Conservation (phyloP, 2,888 invertebrate species). For the Panzeria rudis region DNA sequence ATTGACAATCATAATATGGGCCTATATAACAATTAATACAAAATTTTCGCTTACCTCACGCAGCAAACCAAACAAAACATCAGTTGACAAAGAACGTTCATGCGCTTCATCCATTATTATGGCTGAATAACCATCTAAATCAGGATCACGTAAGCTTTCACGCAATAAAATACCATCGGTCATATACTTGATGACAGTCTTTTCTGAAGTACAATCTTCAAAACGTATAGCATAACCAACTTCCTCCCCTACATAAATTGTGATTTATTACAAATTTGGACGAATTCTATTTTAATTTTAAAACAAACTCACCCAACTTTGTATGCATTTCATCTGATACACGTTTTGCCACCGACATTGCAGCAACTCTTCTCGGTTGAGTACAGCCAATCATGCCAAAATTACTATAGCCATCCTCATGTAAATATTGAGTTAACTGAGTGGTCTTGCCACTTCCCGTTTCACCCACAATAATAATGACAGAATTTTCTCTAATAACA, state of each 20-base stretch:
- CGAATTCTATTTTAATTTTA: background rate
- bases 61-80: slow-evolving; percentile 97
- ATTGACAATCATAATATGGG: too few species aligned
- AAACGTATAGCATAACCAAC: slow-evolving; percentile 99
- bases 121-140: slow-evolving; percentile 98
- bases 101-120: slow-evolving; percentile 99
- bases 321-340: slow-evolving; percentile 99
- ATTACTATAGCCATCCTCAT: slow-evolving; percentile 97
- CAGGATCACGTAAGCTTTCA: slow-evolving; percentile 97
- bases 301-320: slow-evolving; percentile 86
- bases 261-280: background rate
- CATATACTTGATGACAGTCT: slow-evolving; percentile 98
- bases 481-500: slow-evolving; percentile 95
- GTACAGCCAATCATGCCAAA: slow-evolving; percentile 99
- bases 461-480: slow-evolving; percentile 95
- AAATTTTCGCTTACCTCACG: slow-evolving; percentile 89
- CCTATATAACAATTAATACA: background rate
- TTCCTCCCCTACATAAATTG: slow-evolving; percentile 88
- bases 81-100: slow-evolving; percentile 98
- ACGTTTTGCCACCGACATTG: slow-evolving; percentile 99
- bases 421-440: slow-evolving; percentile 97
- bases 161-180: slow-evolving; percentile 99
- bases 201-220: slow-evolving; percentile 98
- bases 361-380: slow-evolving; percentile 98
- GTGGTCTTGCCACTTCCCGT: slow-evolving; percentile 92